Base-by-base conservation (phyloP, 2,113 vertebrate species). In the Amphilophus citrinellus region DNA sequence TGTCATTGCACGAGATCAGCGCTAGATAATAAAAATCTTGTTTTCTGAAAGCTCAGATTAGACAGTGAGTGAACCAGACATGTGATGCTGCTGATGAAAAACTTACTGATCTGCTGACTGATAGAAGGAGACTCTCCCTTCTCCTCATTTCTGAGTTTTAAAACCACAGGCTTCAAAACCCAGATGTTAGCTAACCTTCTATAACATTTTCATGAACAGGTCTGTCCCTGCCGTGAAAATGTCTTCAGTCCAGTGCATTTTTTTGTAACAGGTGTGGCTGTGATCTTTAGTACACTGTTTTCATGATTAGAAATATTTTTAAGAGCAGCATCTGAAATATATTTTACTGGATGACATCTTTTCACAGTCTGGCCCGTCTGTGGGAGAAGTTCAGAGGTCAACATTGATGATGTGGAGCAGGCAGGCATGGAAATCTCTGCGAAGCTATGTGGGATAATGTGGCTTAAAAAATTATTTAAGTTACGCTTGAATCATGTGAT, bases 331-430 rank as follows among this genome's bases (percentile, higher is more conserved):
- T 65, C 20, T 3, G 22, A 1, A 66, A 63, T 63, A 13, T 14
- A 37, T 65, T 65, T 65, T 1, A 65, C 20, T 65, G 37, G 20
- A 42, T 65, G 61, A 10, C 14, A 13, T 47, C 44, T 11, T 63
- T n/a, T 22, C 62, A 22, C 4, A 65, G 37, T 13, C 62, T 65
- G 62, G 62, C 1, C 44, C 14, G 2, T 47, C 13, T 15, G 5
- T 6, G 0, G 0, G 39, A 37, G n/a, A 65, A 15, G 8, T 3
- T 65, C 4, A 65, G 7, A 42, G 22, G 37, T 65, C n/a, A 42
- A 24, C 7, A 65, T 4, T 9, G 1, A 65, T 24, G n/a, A 22
- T 65, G 4, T 22, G 1, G 0, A 0, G 0, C 13, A 22, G 0
- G 37, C 22, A n/a, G 5, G 1, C 20, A 5, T 65, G 20, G 11